phyloP scores from a whole-genome alignment of 23 tunicate species.

The Trididemnum miniatum region DNA sequence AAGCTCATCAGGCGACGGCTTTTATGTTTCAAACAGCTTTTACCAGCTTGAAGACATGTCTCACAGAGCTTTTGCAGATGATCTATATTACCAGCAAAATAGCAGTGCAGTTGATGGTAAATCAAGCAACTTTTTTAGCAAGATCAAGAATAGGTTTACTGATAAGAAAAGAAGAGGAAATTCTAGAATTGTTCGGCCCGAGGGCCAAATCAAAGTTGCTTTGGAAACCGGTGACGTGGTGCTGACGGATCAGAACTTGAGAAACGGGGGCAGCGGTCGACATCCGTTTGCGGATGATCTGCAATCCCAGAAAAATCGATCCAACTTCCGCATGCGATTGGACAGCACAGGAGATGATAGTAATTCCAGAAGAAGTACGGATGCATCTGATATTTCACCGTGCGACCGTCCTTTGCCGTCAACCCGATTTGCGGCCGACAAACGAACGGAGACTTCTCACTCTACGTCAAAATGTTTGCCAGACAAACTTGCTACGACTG shows the following conservation, averaged over 20 bases:
- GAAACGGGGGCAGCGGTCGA: too few species aligned
- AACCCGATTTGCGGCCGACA: too few species aligned
- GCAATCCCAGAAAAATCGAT: too few species aligned
- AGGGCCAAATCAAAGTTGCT: not conserved
- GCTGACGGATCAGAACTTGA: too few species aligned
- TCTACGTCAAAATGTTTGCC: too few species aligned
- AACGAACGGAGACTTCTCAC: too few species aligned
- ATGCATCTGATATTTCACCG: constrained; percentile 21
- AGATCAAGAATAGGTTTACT: not conserved
- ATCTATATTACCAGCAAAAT: not conserved
- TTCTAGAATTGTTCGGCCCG: not conserved
- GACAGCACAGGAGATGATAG: constrained; percentile 41
- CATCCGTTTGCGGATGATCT: too few species aligned
- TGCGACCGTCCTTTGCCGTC: not conserved
- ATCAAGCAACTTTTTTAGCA: not conserved
- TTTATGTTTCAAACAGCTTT: not conserved
- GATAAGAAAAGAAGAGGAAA: not conserved
- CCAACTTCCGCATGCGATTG: too few species aligned
- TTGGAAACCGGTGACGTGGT: constrained; percentile 2
- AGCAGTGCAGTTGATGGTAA: not conserved
- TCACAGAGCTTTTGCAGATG: not conserved
- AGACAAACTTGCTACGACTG: too few species aligned
- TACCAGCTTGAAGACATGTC: not conserved
- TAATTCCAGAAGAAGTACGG: constrained; percentile 38
- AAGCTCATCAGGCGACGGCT: constrained; percentile 12